Base-by-base conservation (phyloP, 2,888 invertebrate species). In the Phengaris arion region DNA sequence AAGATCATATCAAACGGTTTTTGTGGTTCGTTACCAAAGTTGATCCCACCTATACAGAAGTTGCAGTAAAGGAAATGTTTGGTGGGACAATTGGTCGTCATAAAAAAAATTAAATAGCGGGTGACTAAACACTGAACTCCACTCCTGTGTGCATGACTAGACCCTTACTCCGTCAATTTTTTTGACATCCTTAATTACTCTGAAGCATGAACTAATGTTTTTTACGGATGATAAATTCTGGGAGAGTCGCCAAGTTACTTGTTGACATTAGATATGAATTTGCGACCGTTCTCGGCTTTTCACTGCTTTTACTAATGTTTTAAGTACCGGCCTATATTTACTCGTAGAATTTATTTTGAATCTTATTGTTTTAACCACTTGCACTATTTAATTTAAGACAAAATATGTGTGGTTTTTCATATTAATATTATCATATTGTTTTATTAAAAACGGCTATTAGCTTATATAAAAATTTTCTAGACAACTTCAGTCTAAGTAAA, bases 191-290 rank as follows among this genome's bases (percentile, higher is more conserved):
- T 10, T 51, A 70, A 70, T 70, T 69, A 48, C n/a, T 51, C n/a
- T 48, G 9, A 70, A 51, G 15, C 51, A 15, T 70, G 51, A 51
- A 48, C 22, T 22, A 70, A 70, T 48, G 52, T 48, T 69, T 69
- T 64, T 69, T 69, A 69, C 69, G 69, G 69, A 48, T 48, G 69
- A 69, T 69, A 69, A 69, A 69, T 46, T 69, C 15, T 69, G 48
- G 48, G 69, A 46, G n/a, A 9, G 48, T 8, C 48, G 69, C 69
- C 69, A 69, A 69, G 9, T 69, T 48, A 69, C 46, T 69, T 69
- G 64, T 69, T 69, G 69, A 69, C 69, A 15, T 48, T 46, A 69
- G 15, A 48, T 69, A 69, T 69, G 46, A 69, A 48, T 69, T 69
- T 59, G n/a, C 46, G 8, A 48, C 64, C 9, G 64, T 35, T 64